phyloP scores from a whole-genome alignment of 2,797 vertebrate genomes.

The Premnoplex brunnescens region DNA sequence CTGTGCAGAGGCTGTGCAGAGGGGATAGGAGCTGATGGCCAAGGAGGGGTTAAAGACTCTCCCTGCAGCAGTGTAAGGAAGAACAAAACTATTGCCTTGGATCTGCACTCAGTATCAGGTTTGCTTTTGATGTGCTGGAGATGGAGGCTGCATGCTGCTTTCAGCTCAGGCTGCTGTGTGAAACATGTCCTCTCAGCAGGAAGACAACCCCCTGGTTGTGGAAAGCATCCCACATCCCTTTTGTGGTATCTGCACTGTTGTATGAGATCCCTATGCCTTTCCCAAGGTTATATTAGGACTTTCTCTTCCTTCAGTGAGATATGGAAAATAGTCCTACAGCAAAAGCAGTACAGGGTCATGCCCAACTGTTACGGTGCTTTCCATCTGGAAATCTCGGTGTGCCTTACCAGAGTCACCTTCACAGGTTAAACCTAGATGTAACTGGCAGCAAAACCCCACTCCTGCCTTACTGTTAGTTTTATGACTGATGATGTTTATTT shows the following conservation, averaged over 20 bases:
- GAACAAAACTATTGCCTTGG: not conserved
- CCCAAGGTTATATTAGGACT: not conserved
- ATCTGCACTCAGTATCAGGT: not conserved
- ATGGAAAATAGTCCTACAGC: not conserved
- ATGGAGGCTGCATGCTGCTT: rapidly evolving
- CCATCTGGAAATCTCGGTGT: not conserved
- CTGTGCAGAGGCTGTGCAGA: rapidly evolving
- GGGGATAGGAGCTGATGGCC: not conserved
- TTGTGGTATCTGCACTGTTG: rapidly evolving
- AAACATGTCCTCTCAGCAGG: rapidly evolving
- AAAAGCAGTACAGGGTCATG: rapidly evolving
- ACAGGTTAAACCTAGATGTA: not conserved
- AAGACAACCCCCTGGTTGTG: too few species aligned
- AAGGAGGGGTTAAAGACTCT: not conserved
- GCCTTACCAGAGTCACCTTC: not conserved
- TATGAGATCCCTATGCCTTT: not conserved
- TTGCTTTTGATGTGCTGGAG: not conserved
- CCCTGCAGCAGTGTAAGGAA: not conserved
- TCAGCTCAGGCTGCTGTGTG: not conserved
- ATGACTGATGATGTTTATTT: not conserved
- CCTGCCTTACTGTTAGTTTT: not conserved
- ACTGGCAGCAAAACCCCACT: not conserved
- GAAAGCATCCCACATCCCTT: not conserved
- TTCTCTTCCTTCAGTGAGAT: not conserved
- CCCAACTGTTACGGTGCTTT: not conserved